Evolutionary conservation across 1,140 invertebrate genomes (phyloP).

Genomic region (Calephelis virginiensis): DNA sequence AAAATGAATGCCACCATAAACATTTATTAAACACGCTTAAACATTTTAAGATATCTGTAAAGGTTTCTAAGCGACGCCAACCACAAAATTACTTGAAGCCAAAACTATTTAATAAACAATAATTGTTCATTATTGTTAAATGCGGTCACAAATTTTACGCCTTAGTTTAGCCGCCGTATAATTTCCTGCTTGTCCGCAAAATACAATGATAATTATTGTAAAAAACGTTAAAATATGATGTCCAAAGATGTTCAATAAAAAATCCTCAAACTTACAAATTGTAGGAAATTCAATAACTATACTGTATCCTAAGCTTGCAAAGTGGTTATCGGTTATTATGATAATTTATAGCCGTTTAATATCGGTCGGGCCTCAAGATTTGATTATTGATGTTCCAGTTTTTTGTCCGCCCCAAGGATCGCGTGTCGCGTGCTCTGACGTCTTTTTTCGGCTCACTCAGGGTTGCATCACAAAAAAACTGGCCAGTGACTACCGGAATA

Average conservation of each 20-base stretch:
- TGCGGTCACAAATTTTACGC: conserved; percentile 1
- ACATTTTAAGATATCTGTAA: no score
- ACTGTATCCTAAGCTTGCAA: conserved; percentile 25
- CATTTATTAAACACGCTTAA: no score
- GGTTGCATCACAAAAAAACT: conserved; percentile 66
- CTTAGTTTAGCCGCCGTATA: conserved; percentile 6
- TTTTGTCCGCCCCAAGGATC: conserved; percentile 60
- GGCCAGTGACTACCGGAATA: conserved; percentile 75
- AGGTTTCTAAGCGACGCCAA: no score
- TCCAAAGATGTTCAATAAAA: conserved; percentile 1
- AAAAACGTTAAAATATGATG: conserved; percentile 14
- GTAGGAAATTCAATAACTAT: conserved; percentile 8
- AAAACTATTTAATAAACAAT: no score
- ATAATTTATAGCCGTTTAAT: conserved; percentile 77
- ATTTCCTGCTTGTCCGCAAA: conserved; percentile 7
- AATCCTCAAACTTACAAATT: not conserved
- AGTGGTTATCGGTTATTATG: conserved; percentile 69
- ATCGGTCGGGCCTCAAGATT: conserved; percentile 60
- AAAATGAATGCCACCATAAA: no score
- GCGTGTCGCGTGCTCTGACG: conserved; percentile 72
- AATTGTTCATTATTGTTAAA: not conserved
- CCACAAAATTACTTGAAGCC: no score
- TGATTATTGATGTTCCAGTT: conserved; percentile 67
- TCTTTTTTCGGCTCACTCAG: conserved; percentile 59
- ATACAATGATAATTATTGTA: not conserved